phyloP scores from a whole-genome alignment of 1,140 invertebrate genomes.

The Venustaconcha ellipsiformis region DNA sequence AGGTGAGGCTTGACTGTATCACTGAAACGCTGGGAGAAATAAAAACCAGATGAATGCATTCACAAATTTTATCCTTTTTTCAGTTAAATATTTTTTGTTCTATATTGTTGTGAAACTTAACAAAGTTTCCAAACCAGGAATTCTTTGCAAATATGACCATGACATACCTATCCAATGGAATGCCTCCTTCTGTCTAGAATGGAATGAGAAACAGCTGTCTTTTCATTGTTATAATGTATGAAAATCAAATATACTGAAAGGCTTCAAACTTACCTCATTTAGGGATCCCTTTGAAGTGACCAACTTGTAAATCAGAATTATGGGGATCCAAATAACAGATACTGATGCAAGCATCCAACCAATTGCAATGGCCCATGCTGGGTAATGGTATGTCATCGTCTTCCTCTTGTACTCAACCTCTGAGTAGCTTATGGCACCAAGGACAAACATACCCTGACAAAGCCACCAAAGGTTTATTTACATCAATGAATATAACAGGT shows the following conservation, averaged over 20 bases:
- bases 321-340: slow-evolving; percentile 56
- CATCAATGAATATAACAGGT: no score
- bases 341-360: slow-evolving; percentile 57
- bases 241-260: no score
- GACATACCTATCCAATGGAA: no score
- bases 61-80: no score
- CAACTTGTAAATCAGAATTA: slow-evolving; percentile 50
- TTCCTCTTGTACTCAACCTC: slow-evolving; percentile 71
- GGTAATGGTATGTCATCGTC: slow-evolving; percentile 51
- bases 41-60: neutral
- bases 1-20: slow-evolving; percentile 28
- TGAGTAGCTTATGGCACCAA: slow-evolving; percentile 73
- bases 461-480: neutral
- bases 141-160: no score
- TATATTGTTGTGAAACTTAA: no score
- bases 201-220: no score
- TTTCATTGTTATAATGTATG: no score
- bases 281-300: slow-evolving; percentile 43
- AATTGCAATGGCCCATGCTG: slow-evolving; percentile 55
- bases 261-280: slow-evolving; percentile 37
- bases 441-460: slow-evolving; percentile 74
- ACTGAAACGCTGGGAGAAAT: slow-evolving; percentile 29
- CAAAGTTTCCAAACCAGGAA: no score
- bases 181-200: no score
- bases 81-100: no score